These are phyloP conservation scores for Physeter macrocephalus DNA, from an alignment of 2,113 vertebrate genomes.

Conservation along the genomic window DNA sequence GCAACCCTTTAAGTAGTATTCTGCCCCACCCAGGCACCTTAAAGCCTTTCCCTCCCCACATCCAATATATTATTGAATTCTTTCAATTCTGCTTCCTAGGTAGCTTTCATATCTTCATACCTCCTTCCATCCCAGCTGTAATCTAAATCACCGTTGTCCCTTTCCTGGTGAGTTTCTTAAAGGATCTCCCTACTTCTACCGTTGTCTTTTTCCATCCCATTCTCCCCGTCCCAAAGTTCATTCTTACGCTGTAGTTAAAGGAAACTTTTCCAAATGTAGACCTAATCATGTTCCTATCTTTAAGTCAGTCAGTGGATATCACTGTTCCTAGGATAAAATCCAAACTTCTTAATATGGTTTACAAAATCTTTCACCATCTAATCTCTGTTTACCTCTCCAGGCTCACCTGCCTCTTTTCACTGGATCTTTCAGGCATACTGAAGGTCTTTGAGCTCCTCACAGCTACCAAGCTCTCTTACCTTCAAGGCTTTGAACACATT, in stretches of 20 bases:
- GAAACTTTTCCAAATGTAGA: not conserved
- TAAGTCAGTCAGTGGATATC: not conserved
- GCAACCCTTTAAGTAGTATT: not conserved
- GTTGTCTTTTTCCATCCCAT: not conserved
- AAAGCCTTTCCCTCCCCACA: not conserved
- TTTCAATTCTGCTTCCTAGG: not conserved
- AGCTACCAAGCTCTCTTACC: not conserved
- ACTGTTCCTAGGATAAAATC: constrained; percentile 8
- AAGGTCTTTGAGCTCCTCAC: not conserved
- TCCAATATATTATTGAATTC: not conserved
- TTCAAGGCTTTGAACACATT: not conserved
- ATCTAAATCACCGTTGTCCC: not conserved
- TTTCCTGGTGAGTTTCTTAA: not conserved
- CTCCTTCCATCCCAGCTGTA: not conserved
- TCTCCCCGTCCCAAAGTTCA: not conserved
- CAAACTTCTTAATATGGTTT: not conserved
- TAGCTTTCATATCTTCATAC: not conserved
- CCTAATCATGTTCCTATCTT: not conserved
- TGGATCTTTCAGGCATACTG: not conserved
- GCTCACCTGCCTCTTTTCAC: not conserved
- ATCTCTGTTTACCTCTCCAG: not conserved
- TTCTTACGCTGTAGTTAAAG: not conserved
- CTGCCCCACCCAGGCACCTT: not conserved
- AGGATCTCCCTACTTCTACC: not conserved
- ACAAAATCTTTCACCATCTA: not conserved